A percentile compares a stretch with the other conserved stretches of the same genome.
phyloP scores from a whole-genome alignment of 2,113 vertebrate genomes.

The Nesoenas mayeri region DNA sequence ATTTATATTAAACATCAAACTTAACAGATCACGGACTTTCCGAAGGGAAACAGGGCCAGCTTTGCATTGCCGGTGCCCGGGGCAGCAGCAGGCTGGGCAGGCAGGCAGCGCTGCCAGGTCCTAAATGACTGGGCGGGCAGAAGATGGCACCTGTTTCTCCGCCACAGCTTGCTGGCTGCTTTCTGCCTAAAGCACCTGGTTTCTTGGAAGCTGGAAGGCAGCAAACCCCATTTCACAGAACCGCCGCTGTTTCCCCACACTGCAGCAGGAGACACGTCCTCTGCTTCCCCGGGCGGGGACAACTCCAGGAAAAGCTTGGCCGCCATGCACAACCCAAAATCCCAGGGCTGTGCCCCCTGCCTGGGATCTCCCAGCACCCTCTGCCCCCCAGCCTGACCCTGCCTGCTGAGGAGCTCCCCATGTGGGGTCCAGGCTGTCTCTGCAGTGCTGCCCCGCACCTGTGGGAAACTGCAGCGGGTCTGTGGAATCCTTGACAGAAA shows the following conservation, averaged over 20 bases:
- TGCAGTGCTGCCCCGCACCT: not conserved
- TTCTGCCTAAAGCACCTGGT: not conserved
- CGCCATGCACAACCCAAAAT: accelerated
- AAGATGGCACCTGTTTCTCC: not conserved
- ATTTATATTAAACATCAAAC: not conserved
- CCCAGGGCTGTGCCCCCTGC: not conserved
- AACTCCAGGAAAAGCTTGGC: not conserved
- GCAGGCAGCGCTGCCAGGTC: not conserved
- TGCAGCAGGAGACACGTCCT: accelerated
- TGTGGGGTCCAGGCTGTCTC: not conserved
- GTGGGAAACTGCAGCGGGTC: no score
- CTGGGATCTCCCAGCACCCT: accelerated
- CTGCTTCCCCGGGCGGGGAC: not conserved
- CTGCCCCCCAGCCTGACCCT: accelerated
- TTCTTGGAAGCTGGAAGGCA: not conserved
- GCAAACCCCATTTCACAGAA: accelerated
- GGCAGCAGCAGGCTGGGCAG: not conserved
- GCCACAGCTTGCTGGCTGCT: accelerated
- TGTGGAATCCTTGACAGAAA: no score
- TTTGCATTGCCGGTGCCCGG: not conserved
- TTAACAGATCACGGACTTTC: not conserved
- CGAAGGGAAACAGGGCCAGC: not conserved
- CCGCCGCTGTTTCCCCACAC: accelerated
- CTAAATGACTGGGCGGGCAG: not conserved
- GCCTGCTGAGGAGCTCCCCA: accelerated